Percentiles rank a stretch among this genome's conserved stretches.
phyloP scores from a whole-genome alignment of 2,113 vertebrate species.

The Tapirus terrestris region DNA sequence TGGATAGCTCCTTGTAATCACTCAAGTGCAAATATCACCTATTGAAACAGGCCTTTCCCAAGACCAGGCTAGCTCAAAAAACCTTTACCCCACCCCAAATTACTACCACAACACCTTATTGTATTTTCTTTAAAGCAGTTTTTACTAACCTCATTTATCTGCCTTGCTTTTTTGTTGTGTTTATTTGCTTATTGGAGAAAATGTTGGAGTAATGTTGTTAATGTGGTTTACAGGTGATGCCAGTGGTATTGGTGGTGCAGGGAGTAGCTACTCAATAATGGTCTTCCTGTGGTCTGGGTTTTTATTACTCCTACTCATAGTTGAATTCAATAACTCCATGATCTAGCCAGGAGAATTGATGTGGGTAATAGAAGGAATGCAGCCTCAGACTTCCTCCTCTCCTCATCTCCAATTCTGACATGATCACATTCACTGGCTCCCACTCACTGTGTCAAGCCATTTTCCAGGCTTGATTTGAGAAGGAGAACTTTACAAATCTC shows the following conservation, averaged over 20 bases:
- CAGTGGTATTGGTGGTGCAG: neutral
- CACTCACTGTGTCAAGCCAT: neutral
- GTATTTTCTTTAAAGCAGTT: neutral
- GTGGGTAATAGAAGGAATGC: neutral
- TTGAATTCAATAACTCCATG: neutral
- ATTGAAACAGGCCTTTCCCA: neutral
- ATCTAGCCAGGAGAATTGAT: neutral
- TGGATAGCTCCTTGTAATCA: neutral
- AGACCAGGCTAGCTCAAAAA: neutral
- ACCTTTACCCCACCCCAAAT: neutral
- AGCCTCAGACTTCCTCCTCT: neutral
- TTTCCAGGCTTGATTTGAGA: neutral
- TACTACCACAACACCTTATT: neutral
- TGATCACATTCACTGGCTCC: neutral
- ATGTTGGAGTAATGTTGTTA: fast-evolving
- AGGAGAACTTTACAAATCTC: neutral
- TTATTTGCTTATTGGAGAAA: neutral
- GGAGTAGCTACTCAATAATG: neutral
- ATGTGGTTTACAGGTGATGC: neutral
- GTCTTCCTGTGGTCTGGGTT: neutral
- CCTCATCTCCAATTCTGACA: neutral
- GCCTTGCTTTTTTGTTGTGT: neutral
- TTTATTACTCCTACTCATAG: neutral
- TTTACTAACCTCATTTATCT: neutral
- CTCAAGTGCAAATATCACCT: neutral